Percentiles rank a stretch among this genome's conserved stretches.
These are phyloP conservation scores for Lepus timidus DNA, from an alignment of 2,113 vertebrate genomes.

Conservation along the genomic window DNA sequence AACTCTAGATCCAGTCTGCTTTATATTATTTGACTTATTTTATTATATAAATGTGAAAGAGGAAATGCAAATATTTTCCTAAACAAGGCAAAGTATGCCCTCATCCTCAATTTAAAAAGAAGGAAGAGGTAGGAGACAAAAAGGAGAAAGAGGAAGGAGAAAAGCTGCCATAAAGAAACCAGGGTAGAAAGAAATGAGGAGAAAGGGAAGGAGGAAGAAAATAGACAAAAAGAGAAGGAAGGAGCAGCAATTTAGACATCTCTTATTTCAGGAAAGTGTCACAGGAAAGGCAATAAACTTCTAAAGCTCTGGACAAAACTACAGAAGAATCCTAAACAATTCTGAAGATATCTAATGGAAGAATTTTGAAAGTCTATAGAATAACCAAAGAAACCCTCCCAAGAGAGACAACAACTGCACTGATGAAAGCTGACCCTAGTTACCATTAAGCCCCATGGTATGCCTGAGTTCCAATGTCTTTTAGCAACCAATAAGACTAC, in stretches of 20 bases:
- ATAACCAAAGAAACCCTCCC: neutral
- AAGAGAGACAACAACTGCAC: conserved; percentile 3
- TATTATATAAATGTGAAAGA: conserved; percentile 10
- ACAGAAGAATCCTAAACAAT: neutral
- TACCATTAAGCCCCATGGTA: neutral
- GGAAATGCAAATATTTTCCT: neutral
- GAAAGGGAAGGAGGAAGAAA: neutral
- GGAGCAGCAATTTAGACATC: neutral
- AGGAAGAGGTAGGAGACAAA: neutral
- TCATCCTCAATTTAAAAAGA: neutral
- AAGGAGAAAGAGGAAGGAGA: neutral
- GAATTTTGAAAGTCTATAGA: neutral
- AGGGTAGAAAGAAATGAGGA: neutral
- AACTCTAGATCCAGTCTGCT: neutral
- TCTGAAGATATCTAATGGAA: conserved; percentile 3
- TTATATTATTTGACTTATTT: neutral
- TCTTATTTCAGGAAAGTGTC: neutral
- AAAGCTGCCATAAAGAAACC: too few species aligned
- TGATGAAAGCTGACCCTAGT: neutral
- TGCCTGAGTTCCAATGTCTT: neutral
- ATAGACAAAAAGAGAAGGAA: neutral
- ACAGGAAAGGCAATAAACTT: neutral
- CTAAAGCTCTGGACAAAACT: conserved; percentile 5
- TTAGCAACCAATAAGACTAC: neutral
- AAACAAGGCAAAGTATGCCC: neutral